A percentile compares a stretch with the other conserved stretches of the same genome.
These are phyloP conservation scores for Nanorana parkeri DNA, from an alignment of 2,113 vertebrate species.

Conservation along the genomic window DNA sequence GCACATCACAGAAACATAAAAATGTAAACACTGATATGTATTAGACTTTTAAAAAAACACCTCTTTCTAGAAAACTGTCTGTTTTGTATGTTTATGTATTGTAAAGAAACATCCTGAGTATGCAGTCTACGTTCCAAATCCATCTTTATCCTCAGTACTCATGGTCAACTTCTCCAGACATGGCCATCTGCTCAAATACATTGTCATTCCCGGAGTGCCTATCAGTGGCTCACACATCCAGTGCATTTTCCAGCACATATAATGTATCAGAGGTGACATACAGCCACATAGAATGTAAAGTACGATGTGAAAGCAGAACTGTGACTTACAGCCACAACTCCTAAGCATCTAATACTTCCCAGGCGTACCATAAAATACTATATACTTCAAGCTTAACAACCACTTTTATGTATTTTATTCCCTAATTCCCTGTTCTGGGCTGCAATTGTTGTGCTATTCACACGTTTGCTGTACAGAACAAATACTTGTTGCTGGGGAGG, in stretches of 20 bases:
- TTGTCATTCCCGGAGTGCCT: background rate
- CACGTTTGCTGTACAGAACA: background rate
- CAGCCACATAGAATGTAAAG: slow-evolving; percentile 7
- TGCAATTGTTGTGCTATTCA: background rate
- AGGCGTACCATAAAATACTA: slow-evolving; percentile 14
- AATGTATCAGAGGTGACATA: slow-evolving; percentile 17
- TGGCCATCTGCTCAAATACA: background rate
- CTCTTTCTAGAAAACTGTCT: too few species aligned
- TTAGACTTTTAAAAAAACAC: too few species aligned
- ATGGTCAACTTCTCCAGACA: background rate
- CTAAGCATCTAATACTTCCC: slow-evolving; percentile 28
- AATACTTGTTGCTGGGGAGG: background rate
- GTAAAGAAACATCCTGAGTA: too few species aligned
- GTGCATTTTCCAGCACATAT: background rate
- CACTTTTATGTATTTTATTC: slow-evolving; percentile 14
- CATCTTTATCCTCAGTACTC: background rate
- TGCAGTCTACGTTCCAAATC: background rate
- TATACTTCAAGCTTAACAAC: slow-evolving; percentile 30
- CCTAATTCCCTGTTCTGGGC: background rate
- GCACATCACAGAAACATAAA: too few species aligned
- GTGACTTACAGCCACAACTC: slow-evolving; percentile 22
- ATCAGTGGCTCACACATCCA: background rate
- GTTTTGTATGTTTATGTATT: too few species aligned
- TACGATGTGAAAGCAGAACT: slow-evolving; percentile 4
- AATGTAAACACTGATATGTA: too few species aligned